Base-by-base conservation (phyloP, 2,113 vertebrate species). In the Tachuris rubrigastra region DNA sequence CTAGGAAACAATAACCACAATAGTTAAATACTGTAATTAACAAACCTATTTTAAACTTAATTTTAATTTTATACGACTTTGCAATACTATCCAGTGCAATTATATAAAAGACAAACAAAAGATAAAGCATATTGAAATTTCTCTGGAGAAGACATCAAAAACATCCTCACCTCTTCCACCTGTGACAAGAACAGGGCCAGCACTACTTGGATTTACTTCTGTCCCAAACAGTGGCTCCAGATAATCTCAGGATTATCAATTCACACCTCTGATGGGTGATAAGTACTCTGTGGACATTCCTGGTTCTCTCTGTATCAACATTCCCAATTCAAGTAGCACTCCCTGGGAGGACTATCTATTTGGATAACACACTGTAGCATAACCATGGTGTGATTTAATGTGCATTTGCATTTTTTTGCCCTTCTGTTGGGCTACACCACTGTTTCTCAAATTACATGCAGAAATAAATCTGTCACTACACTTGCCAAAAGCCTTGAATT, bases 1-100 rank as follows among this genome's bases (percentile, higher is more conserved):
- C 97, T 95, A 98, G 97, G 98, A 98, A 98, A 98, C 97, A 98
- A 98, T 97, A 98, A 97, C 44, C 90, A 97, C 98, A 98, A 98
- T 96, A 97, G 95, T 96, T 97, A 98, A 98, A 98, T 92, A 97
- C 95, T 92, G 92, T 96, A 97, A 98, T 98, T 98, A 98, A 98
- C 96, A 98, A 98, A 97, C 94, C 88, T 90, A 95, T 97, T 98
- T 96, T 92, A 94, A 98, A 97, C 90, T 95, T 96, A 90, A 97
- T 97, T 98, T 97, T 97, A 85, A 98, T 98, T 98, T 96, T 97
- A 96, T 97, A 97, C 1, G 31, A 98, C 96, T 97, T 94, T 95
- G 95, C 94, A 97, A 76, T 94, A 93, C 92, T 97, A 96, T 90
- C 85, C 87, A 80, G 25, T n/a, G n/a, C 95, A 97, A 95, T 93